Percentiles rank a stretch among this genome's conserved stretches.
Conservation (phyloP, 2,888 invertebrate species). For the Cephus nigrinus region DNA sequence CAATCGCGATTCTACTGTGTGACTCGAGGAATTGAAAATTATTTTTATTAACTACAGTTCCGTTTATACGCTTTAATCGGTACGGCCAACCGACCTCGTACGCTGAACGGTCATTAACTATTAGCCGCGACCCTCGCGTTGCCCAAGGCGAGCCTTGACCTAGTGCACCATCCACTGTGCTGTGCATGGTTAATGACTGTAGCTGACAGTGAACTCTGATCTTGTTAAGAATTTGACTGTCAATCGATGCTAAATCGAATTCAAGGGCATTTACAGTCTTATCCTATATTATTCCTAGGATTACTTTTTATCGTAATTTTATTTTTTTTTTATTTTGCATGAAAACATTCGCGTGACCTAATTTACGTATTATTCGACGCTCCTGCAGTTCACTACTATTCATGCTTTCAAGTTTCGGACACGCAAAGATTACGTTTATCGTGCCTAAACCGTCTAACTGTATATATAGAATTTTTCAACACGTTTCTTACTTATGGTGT, state of each 20-base stretch:
- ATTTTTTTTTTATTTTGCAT: neutral
- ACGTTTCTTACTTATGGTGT: neutral
- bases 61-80: neutral
- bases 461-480: neutral
- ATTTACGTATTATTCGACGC: neutral
- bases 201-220: neutral
- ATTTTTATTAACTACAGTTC: neutral
- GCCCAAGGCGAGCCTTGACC: conserved; percentile 11
- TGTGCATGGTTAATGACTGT: neutral
- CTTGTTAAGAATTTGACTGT: neutral
- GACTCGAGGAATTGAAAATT: neutral
- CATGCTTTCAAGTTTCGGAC: neutral
- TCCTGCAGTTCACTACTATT: neutral
- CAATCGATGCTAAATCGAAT: neutral
- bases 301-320: neutral
- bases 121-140: neutral
- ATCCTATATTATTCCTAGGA: neutral
- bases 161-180: neutral
- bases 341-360: neutral
- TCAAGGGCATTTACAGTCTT: no score
- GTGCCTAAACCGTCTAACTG: neutral
- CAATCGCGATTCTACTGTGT: neutral
- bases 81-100: neutral
- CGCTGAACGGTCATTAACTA: neutral
- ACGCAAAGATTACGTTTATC: neutral